Base-by-base conservation (phyloP, 2,113 vertebrate species). In the Rostratula benghalensis region DNA sequence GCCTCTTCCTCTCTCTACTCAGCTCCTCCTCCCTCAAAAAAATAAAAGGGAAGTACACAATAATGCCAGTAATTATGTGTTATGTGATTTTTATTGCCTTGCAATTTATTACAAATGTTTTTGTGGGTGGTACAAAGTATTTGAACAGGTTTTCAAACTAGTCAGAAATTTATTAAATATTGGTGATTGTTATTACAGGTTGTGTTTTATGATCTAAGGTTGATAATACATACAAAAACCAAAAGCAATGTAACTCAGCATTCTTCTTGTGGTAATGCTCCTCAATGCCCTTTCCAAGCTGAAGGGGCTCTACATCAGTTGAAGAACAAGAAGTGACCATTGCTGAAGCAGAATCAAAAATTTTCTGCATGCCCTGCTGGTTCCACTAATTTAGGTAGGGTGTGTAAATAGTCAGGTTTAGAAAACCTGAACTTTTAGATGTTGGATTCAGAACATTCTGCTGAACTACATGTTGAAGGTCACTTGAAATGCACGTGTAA, bases 41-140 rank as follows among this genome's bases (percentile, higher is more conserved):
- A 81, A 69, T 10, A 69, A 43, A 21, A 37, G 69, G 67, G 17
- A 35, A 83, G 48, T 53, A 87, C 74, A 97, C 59, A 89, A 95
- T 97, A 95, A 97, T 97, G 96, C 95, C 97, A 97, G 87, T 98
- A 98, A 98, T 97, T 97, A 98, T 54, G 97, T 98, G 97, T 64
- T 94, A 90, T 3, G 7, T 96, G 97, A 97, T 97, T 98, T 98
- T 98, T 98, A 97, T 97, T 97, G 93, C 93, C 80, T 90, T 94
- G 82, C 45, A 92, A 93, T 97, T 97, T 97, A 95, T 98, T 97
- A 76, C 91, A 97, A 96, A 95, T 95, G 89, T 68, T 98, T 97
- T 97, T 97, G 96, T 95, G 96, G 96, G 97, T 98, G 97, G 95
- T 97, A 94, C 91, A 95, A 97, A 98, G 94, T 96, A 96, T 97